Evolutionary conservation across 1,140 invertebrate species (phyloP).

Genomic region (Trinorchestia longiramus): DNA sequence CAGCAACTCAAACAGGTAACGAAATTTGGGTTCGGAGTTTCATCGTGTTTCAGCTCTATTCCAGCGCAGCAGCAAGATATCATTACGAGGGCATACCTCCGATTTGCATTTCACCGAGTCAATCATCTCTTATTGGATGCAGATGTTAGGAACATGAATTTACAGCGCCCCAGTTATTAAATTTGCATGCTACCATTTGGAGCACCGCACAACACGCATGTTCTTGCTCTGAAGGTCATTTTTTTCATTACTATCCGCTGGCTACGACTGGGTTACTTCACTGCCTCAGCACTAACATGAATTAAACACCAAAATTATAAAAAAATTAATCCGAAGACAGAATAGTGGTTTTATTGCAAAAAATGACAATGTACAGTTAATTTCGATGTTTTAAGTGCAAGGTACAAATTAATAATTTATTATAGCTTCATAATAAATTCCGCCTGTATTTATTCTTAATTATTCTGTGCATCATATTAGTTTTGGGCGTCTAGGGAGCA

Average conservation of each 20-base stretch:
- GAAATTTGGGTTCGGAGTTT: not conserved
- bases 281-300: not conserved
- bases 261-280: not conserved
- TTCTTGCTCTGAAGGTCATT: not conserved
- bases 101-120: not conserved
- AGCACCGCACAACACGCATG: not conserved
- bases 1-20: not conserved
- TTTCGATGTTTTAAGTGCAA: no score
- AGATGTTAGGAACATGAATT: not conserved
- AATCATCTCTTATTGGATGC: not conserved
- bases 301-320: not conserved
- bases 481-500: not conserved
- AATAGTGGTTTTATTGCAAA: no score
- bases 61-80: not conserved
- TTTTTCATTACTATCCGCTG: not conserved
- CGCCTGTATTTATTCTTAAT: no score
- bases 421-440: no score
- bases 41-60: not conserved
- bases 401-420: no score
- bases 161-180: not conserved
- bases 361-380: no score
- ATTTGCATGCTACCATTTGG: constrained; percentile 25
- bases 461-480: not conserved
- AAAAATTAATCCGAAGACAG: no score
- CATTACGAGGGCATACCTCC: not conserved